A percentile compares a stretch with the other conserved stretches of the same genome.
Conservation (phyloP, 2,113 vertebrate species). For the Forbesichthys agassizii region DNA sequence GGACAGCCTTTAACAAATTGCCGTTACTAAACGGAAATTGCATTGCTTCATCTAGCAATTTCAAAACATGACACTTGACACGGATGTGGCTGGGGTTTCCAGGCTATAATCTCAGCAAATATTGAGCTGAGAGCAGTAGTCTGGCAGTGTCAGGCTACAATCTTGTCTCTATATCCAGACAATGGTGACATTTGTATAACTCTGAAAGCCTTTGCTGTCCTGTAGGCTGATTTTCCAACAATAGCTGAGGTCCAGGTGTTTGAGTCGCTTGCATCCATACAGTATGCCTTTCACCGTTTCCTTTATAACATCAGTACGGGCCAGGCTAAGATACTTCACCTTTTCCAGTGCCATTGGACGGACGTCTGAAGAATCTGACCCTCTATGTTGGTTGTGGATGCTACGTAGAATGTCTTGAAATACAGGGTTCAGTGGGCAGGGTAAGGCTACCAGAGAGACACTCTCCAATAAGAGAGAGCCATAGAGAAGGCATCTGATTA, state of each 20-base stretch:
- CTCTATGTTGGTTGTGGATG: not conserved
- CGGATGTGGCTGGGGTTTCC: no score
- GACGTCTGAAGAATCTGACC: not conserved
- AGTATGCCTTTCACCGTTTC: constrained; percentile 49
- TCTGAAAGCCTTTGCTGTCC: constrained; percentile 14
- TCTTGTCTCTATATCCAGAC: constrained; percentile 45
- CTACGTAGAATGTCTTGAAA: constrained; percentile 41
- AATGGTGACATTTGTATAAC: constrained; percentile 24
- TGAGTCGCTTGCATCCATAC: constrained; percentile 46
- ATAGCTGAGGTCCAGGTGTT: constrained; percentile 62
- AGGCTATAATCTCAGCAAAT: no score
- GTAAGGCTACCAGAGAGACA: constrained; percentile 69
- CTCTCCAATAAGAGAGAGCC: constrained; percentile 68
- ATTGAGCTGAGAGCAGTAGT: no score
- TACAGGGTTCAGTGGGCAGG: constrained; percentile 66
- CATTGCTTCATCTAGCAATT: no score
- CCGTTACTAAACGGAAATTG: no score
- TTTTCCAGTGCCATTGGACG: constrained; percentile 35
- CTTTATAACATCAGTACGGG: constrained; percentile 61
- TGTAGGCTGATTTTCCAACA: constrained; percentile 66
- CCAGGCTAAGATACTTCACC: constrained; percentile 46
- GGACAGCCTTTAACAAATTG: no score
- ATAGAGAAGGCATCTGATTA: constrained; percentile 59
- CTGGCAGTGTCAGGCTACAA: no score
- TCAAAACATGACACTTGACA: no score